Percentiles rank a stretch among this genome's conserved stretches.
Conservation (phyloP, 2,797 vertebrate genomes). For the Sebastolobus alascanus region DNA sequence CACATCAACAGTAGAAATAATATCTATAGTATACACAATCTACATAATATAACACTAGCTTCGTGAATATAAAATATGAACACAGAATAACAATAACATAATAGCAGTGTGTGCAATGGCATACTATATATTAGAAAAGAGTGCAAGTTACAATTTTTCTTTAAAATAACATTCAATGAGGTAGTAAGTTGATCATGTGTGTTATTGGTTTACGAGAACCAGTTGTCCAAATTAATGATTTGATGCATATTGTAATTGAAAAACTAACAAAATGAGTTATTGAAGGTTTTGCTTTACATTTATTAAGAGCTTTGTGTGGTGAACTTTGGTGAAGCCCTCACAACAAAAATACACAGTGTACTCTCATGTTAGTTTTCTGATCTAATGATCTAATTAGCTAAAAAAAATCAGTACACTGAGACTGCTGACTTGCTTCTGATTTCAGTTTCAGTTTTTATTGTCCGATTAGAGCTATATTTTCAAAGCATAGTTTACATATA, state of each 20-base stretch:
- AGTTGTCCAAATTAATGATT: neutral
- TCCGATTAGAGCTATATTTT: neutral
- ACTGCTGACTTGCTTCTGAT: neutral
- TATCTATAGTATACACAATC: no score
- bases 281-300: neutral
- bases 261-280: neutral
- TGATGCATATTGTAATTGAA: neutral
- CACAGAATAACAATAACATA: no score
- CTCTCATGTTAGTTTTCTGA: neutral
- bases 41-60: no score
- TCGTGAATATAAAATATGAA: rapidly evolving
- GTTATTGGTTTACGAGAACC: neutral
- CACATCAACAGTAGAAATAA: no score
- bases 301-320: neutral
- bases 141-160: no score
- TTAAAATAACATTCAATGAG: neutral
- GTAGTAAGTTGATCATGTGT: neutral
- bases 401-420: neutral
- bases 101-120: no score
- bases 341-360: no score
- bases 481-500: neutral
- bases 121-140: no score
- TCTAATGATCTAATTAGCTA: neutral
- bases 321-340: neutral
- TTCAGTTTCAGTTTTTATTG: neutral